These are phyloP conservation scores for Sebastes reedi DNA, from an alignment of 2,797 vertebrate genomes.

Conservation along the genomic window DNA sequence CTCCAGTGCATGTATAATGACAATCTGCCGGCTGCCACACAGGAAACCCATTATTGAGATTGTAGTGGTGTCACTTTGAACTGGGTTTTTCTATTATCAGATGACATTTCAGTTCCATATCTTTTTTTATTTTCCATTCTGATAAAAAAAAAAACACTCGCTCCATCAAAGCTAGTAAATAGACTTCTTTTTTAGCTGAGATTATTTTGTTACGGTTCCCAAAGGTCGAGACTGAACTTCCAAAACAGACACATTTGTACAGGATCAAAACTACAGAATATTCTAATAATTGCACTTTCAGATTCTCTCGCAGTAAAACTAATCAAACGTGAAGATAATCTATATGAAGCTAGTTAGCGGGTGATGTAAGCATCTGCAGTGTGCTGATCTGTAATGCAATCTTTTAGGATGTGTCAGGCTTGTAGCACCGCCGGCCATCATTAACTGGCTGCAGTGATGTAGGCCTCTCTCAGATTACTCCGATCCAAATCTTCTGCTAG, in stretches of 20 bases:
- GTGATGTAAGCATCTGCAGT: conserved; percentile 48
- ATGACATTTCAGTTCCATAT: conserved; percentile 47
- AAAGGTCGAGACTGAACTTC: neutral
- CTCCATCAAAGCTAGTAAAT: neutral
- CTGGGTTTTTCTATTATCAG: conserved; percentile 46
- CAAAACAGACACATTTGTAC: neutral
- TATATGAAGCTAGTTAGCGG: conserved; percentile 10
- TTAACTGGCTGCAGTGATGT: conserved; percentile 52
- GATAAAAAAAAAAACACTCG: neutral
- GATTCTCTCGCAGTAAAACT: neutral
- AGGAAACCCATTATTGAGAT: conserved; percentile 52
- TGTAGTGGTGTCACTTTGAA: conserved; percentile 54
- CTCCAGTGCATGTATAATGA: conserved; percentile 32
- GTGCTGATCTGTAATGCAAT: conserved; percentile 50
- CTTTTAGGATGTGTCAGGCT: conserved; percentile 57
- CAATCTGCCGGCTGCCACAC: conserved; percentile 45
- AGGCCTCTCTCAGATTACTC: conserved; percentile 32
- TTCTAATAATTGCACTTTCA: neutral
- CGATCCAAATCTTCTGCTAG: conserved; percentile 46
- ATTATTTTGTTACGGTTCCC: neutral
- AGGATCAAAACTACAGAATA: neutral
- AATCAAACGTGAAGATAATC: conserved; percentile 35
- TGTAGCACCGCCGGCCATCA: conserved; percentile 66
- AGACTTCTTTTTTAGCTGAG: neutral
- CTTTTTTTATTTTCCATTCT: neutral